Evolutionary conservation across 2,113 vertebrate genomes (phyloP), one percentile per base, ranked within the genome.

Genomic region (Emydura subglobosa): DNA sequence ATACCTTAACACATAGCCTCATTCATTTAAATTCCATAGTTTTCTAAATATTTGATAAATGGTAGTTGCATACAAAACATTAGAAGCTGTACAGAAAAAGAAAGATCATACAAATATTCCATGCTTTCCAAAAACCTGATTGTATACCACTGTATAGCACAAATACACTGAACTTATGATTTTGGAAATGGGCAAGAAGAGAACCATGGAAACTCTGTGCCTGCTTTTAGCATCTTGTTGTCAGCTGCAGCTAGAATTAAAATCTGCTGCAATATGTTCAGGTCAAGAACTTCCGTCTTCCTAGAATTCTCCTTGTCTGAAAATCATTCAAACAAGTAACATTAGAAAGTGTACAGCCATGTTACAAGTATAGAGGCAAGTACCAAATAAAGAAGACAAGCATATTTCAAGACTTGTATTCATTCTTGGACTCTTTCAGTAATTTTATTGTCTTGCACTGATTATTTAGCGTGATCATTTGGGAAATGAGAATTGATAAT

Each of bases 401-500:
- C 51, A 85, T 59, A 91, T 81, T 87, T 68, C 7, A 51, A 96
- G 88, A 94, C 84, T n/a, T 82, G 3, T 50, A 2, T 21, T 88
- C 12, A 76, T 68, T 6, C 96, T 34, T 88, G 83, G 89, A 96
- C 68, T 79, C 95, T 65, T 49, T 82, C 90, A 96, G 91, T 42
- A 76, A 55, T 50, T 42, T 91, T 94, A 87, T 91, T 84, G 92
- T 76, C 68, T 68, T 94, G 76, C 11, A 88, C 24, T 83, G 5
- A 54, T 85, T 61, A 93, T 94, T 93, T 94, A 92, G 86, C 49
- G 82, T 90, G 29, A 50, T 17, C 88, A 96, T 55, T 44, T 87
- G 95, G 91, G 94, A 94, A 93, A 96, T 96, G 95, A 91, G 88
- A 96, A 96, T 95, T 61, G 42, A 96, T 94, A 85, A 95, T 85